phyloP scores from a whole-genome alignment of 2,888 invertebrate species.

The Hipparchia sbordonii region DNA sequence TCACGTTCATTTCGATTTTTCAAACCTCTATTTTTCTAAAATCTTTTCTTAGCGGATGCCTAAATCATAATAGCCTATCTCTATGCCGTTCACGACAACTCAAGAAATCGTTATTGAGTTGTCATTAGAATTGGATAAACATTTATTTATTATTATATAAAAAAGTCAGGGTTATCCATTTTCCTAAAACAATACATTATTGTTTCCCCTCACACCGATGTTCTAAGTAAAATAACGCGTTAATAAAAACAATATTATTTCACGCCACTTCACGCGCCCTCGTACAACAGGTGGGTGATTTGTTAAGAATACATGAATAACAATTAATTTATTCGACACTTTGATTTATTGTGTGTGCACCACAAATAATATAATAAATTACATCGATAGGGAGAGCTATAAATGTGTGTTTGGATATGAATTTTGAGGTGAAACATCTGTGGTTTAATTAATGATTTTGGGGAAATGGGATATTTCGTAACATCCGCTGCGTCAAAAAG shows the following conservation, averaged over 20 bases:
- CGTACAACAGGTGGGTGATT: conserved; percentile 24
- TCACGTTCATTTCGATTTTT: no score
- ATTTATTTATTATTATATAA: no score
- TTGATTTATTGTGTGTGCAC: conserved; percentile 24
- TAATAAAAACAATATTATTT: conserved; percentile 8
- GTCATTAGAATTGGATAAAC: no score
- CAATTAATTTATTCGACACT: conserved; percentile 29
- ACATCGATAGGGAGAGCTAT: conserved; percentile 7
- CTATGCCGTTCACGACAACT: no score
- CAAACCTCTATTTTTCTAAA: no score
- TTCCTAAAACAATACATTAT: not conserved
- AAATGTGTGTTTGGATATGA: conserved; percentile 19
- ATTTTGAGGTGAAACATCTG: conserved; percentile 10
- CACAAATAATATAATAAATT: conserved; percentile 24
- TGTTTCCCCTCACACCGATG: not conserved
- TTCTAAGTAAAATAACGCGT: conserved; percentile 3
- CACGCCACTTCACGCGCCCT: conserved; percentile 8
- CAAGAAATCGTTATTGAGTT: no score
- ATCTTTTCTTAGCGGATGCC: no score
- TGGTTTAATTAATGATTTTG: conserved; percentile 18
- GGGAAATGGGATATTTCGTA: not conserved
- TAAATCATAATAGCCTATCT: no score
- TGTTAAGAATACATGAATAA: conserved; percentile 31
- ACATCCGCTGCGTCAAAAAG: not conserved
- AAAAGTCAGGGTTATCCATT: no score